Evolutionary conservation across 2,113 vertebrate species (phyloP), one percentile per base, ranked within the genome.

Genomic region (Odontesthes bonariensis): DNA sequence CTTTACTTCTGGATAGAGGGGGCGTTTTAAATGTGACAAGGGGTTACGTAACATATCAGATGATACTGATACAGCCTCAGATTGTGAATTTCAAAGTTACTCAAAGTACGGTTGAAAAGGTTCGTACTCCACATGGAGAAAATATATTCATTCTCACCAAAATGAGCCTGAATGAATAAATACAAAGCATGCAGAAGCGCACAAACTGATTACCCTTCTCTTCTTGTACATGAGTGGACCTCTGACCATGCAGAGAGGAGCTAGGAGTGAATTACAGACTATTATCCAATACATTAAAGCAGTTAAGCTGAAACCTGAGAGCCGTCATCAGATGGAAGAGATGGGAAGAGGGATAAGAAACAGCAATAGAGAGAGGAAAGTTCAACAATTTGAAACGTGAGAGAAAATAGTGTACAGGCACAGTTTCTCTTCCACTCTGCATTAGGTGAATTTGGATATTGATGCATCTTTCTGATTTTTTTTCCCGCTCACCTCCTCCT

Each of bases 231-330:
- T 33, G 69, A 84, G 78, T 72, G 71, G 84, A 83, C 71, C 79
- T 85, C 73, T 78, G 81, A 87, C 84, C 65, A 86, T 27, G 74
- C 68, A 73, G 53, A 87, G 80, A 83, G 67, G 78, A 76, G 76
- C 71, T 74, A 69, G 74, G 69, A 91, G 85, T 91, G 86, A 91
- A 91, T 91, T 90, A 91, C 73, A 77, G 81, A 83, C 83, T 88
- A 92, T 91, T 90, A 91, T 86, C 78, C 77, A 64, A 16, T 51
- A 79, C 52, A 51, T 67, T 87, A 87, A 89, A 88, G 73, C 75
- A 77, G 85, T 90, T 86, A 83, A 69, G 75, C 57, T 5, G 79
- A 79, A 92, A 90, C 76, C 79, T 44, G 73, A 91, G 88, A 91
- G 79, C 69, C 61, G 75, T 81, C 73, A 60, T 60, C 0, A 19